These are phyloP conservation scores for Venustoraphidia nigricollis DNA, from an alignment of 2,888 invertebrate species.

Conservation along the genomic window DNA sequence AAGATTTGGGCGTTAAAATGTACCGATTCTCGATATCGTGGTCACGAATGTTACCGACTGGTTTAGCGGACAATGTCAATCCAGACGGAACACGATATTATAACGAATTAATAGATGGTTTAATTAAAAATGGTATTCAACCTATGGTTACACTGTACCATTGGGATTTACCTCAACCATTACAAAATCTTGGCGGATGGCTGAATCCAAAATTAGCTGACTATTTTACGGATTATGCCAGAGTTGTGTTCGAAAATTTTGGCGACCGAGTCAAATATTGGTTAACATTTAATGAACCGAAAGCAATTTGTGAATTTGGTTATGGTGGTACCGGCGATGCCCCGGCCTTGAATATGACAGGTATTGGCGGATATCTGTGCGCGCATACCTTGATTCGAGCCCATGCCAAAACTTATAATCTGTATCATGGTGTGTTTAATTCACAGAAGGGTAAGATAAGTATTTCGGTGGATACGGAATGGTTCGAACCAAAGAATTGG, in stretches of 20 bases:
- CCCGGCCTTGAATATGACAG: constrained; percentile 40
- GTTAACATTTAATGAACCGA: constrained; percentile 7
- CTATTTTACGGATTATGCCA: constrained; percentile 47
- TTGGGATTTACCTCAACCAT: constrained; percentile 42
- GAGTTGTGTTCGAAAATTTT: constrained; percentile 14
- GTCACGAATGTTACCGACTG: constrained; percentile 58
- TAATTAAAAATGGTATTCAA: constrained; percentile 37
- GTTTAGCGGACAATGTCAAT: constrained; percentile 48
- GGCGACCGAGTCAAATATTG: constrained; percentile 18
- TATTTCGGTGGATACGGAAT: not conserved
- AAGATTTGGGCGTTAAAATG: constrained; percentile 31
- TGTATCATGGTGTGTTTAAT: constrained; percentile 27
- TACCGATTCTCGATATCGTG: constrained; percentile 64
- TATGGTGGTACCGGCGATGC: constrained; percentile 40
- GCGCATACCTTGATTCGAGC: constrained; percentile 41
- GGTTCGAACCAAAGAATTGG: not conserved
- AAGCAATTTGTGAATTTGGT: not conserved
- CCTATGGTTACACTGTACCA: constrained; percentile 28
- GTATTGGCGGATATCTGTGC: constrained; percentile 49
- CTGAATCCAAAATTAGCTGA: constrained; percentile 47
- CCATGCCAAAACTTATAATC: constrained; percentile 28
- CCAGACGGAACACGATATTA: constrained; percentile 60
- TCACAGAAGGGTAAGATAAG: constrained; percentile 8
- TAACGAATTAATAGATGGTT: constrained; percentile 54
- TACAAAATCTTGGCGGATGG: constrained; percentile 55